Conservation (phyloP, 2,797 vertebrate genomes). For the Pseudochirops corinnae region DNA sequence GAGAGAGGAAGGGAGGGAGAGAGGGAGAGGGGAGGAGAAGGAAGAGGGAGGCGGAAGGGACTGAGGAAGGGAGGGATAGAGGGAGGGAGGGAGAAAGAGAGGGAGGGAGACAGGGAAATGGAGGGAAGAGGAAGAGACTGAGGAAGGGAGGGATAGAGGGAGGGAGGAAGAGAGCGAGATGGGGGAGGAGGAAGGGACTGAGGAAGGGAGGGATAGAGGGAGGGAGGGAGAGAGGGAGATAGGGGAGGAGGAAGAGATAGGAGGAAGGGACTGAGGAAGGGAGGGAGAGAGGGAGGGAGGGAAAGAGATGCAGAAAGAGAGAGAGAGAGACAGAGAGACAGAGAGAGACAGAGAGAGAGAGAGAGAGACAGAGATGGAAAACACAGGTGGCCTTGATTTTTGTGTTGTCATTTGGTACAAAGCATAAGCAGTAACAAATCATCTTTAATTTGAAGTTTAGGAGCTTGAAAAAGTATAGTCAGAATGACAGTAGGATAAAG, state of each 20-base stretch:
- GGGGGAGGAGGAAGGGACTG: no score
- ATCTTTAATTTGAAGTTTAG: constrained; percentile 32
- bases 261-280: no score
- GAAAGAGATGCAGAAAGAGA: constrained; percentile 24
- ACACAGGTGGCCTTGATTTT: constrained; percentile 26
- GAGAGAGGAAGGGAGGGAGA: not conserved
- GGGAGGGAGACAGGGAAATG: not conserved
- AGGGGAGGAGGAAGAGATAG: constrained; percentile 16
- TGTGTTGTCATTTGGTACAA: not conserved
- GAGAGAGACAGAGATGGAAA: constrained; percentile 12
- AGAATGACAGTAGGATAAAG: constrained; percentile 41
- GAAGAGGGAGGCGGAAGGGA: constrained; percentile 7
- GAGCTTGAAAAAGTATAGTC: constrained; percentile 39
- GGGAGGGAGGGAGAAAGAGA: not conserved
- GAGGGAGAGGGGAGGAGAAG: constrained; percentile 6
- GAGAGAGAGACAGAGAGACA: constrained; percentile 19
- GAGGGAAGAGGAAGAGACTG: not conserved
- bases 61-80: not conserved
- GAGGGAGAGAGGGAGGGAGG: constrained; percentile 17
- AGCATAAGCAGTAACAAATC: constrained; percentile 34
- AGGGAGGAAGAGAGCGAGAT: constrained; percentile 14
- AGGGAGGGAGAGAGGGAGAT: constrained; percentile 31
- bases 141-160: constrained; percentile 4
- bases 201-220: constrained; percentile 21
- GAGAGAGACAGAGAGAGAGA: constrained; percentile 18